Conservation (phyloP, 2,113 vertebrate species). For the Sebastes fasciatus region DNA sequence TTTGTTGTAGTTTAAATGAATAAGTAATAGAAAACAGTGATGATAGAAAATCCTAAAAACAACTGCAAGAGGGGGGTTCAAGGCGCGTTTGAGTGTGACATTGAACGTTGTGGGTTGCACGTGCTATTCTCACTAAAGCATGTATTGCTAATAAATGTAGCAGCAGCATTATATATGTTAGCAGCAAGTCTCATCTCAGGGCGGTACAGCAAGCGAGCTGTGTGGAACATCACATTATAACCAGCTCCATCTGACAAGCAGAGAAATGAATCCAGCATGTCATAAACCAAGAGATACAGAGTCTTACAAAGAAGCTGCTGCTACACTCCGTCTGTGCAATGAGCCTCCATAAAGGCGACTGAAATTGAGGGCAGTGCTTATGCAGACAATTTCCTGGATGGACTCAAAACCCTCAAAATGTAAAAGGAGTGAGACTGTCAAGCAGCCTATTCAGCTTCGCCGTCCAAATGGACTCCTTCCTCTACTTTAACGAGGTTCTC, state of each 20-base stretch:
- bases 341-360: conserved; percentile 45
- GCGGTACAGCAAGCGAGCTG: conserved; percentile 35
- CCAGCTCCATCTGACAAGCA: conserved; percentile 50
- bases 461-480: conserved; percentile 62
- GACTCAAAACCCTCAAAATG: conserved; percentile 53
- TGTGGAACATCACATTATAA: conserved; percentile 59
- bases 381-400: conserved; percentile 54
- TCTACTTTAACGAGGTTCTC: conserved; percentile 42
- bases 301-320: conserved; percentile 52
- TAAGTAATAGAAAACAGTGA: not conserved
- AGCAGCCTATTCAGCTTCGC: conserved; percentile 47
- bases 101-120: not conserved
- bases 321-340: conserved; percentile 46
- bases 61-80: not conserved
- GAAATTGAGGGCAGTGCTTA: conserved; percentile 62
- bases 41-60: not conserved
- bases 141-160: conserved; percentile 14
- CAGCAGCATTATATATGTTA: conserved; percentile 23
- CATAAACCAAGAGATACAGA: conserved; percentile 46
- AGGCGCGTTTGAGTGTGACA: not conserved
- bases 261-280: conserved; percentile 57
- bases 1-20: not conserved
- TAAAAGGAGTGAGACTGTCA: conserved; percentile 56
- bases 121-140: conserved; percentile 13
- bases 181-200: conserved; percentile 46